Conservation (phyloP, 2,797 vertebrate species). For the Pangasius djambal region DNA sequence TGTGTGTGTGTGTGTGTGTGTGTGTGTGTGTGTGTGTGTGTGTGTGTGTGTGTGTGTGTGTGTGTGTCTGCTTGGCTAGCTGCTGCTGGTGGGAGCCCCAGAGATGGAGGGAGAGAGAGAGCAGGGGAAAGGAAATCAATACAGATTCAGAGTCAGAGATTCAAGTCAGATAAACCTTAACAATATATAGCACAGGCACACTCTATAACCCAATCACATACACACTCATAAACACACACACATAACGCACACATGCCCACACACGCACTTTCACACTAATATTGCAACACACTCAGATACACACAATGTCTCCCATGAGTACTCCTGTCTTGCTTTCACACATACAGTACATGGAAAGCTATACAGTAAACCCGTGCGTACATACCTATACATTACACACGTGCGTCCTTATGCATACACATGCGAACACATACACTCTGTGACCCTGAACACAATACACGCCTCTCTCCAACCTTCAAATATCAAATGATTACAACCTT, state of each 20-base stretch:
- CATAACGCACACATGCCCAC: constrained; percentile 25
- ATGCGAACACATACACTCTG: constrained; percentile 69
- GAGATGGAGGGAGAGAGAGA: constrained; percentile 68
- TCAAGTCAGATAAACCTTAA: constrained; percentile 83
- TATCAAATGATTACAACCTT: constrained; percentile 77
- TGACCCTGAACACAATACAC: constrained; percentile 23
- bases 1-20: too few species aligned
- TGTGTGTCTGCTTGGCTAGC: constrained; percentile 48
- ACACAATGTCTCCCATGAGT: constrained; percentile 21
- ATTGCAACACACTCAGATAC: constrained; percentile 21
- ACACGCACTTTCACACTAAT: constrained; percentile 38
- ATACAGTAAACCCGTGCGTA: constrained; percentile 2
- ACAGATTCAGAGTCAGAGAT: constrained; percentile 77
- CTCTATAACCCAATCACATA: constrained; percentile 78
- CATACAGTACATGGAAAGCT: not conserved
- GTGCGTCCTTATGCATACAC: not conserved
- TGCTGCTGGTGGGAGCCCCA: constrained; percentile 58
- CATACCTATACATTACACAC: constrained; percentile 30
- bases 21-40: constrained; percentile 44
- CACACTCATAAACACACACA: constrained; percentile 41
- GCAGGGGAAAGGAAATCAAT: constrained; percentile 83
- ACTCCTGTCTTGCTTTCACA: constrained; percentile 6
- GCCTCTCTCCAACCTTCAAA: constrained; percentile 71
- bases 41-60: constrained; percentile 24
- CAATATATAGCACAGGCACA: constrained; percentile 81